Percentiles rank a stretch among this genome's conserved stretches.
These are phyloP conservation scores for Theropithecus gelada DNA, from an alignment of 2,113 vertebrate genomes.

Conservation along the genomic window DNA sequence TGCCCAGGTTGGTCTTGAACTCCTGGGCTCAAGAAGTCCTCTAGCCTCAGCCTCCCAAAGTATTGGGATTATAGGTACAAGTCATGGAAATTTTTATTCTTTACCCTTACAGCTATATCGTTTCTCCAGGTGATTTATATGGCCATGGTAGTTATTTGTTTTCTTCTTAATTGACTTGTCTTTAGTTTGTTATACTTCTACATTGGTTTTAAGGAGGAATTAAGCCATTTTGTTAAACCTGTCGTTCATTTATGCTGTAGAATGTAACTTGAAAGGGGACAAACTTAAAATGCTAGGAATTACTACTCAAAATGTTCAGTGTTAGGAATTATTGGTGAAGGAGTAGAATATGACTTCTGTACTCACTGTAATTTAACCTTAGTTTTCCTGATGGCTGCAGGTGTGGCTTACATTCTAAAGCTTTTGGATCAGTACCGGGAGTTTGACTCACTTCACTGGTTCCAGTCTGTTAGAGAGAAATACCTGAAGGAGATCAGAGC, in stretches of 20 bases:
- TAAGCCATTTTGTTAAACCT: background rate
- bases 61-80: background rate
- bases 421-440: constrained; percentile 99
- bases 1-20: no score
- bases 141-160: background rate
- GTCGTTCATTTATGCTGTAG: background rate
- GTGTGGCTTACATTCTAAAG: constrained; percentile 98
- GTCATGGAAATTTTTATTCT: background rate
- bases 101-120: rapidly evolving
- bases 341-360: background rate
- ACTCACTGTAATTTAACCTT: constrained; percentile 42
- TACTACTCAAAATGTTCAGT: background rate
- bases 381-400: constrained; percentile 82
- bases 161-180: background rate
- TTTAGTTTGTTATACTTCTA: background rate
- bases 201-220: background rate
- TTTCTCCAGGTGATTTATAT: background rate
- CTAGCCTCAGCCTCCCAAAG: no score
- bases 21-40: no score
- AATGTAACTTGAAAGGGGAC: constrained; percentile 36
- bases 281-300: background rate
- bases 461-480: constrained; percentile 97
- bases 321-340: background rate
- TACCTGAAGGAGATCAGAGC: constrained; percentile 95
- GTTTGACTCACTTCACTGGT: constrained; percentile 99